phyloP scores from a whole-genome alignment of 2,113 vertebrate genomes.

The Pterophyllum scalare region DNA sequence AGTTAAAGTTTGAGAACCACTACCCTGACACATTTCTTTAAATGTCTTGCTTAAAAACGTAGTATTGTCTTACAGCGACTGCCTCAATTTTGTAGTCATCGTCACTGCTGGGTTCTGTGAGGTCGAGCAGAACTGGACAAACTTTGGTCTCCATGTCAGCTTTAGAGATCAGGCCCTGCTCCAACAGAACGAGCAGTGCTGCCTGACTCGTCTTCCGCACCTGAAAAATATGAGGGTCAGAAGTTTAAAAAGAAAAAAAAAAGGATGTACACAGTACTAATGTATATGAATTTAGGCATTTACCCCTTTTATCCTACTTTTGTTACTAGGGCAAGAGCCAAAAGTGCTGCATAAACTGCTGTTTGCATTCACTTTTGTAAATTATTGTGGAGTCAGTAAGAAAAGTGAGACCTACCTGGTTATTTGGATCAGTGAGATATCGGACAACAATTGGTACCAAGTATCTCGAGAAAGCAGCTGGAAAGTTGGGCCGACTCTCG shows the following conservation, averaged over 20 bases:
- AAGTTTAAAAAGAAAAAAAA: neutral
- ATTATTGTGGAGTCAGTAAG: neutral
- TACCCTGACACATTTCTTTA: neutral
- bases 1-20: neutral
- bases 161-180: slow-evolving; percentile 89
- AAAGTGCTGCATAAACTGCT: too few relatives aligned
- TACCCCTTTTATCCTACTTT: neutral
- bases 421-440: slow-evolving; percentile 89
- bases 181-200: slow-evolving; percentile 87
- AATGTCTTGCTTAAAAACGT: neutral
- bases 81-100: slow-evolving; percentile 91
- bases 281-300: neutral
- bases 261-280: neutral
- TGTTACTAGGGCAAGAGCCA: too few relatives aligned
- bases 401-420: slow-evolving; percentile 81
- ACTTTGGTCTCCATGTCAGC: slow-evolving; percentile 88
- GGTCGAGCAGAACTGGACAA: slow-evolving; percentile 88
- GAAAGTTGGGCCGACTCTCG: slow-evolving; percentile 88
- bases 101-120: slow-evolving; percentile 87
- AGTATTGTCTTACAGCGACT: slow-evolving; percentile 81
- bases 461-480: slow-evolving; percentile 87
- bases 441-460: slow-evolving; percentile 87
- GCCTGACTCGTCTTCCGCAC: slow-evolving; percentile 94
- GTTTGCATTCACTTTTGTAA: too few relatives aligned
- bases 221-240: slow-evolving; percentile 54